Evolutionary conservation across 2,113 vertebrate species (phyloP).

Genomic region (Chrysemys picta): DNA sequence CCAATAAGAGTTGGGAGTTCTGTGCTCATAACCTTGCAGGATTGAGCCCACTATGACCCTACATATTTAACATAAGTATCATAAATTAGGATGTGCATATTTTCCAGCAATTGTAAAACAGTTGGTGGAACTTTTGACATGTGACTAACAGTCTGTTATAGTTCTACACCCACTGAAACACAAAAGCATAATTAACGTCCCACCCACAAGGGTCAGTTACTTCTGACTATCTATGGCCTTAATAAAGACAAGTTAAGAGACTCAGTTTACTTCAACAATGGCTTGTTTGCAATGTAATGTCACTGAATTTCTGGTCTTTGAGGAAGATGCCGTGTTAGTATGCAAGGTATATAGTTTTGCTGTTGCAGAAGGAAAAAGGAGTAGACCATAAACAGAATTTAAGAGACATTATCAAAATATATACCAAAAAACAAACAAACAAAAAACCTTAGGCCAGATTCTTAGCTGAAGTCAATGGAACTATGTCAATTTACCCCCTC

Average conservation of each 20-base stretch:
- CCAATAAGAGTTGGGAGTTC: accelerated
- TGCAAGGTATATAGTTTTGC: background rate
- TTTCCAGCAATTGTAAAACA: conserved; percentile 63
- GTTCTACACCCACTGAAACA: conserved; percentile 61
- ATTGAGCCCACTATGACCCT: conserved; percentile 21
- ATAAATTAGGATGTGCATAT: conserved; percentile 58
- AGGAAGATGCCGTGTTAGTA: conserved; percentile 40
- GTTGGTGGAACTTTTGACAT: conserved; percentile 66
- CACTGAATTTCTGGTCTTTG: conserved; percentile 58
- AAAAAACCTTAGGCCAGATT: background rate
- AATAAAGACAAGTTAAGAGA: conserved; percentile 10
- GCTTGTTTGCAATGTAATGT: conserved; percentile 51
- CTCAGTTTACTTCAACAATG: conserved; percentile 54
- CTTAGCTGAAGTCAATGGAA: background rate
- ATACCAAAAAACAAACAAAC: no score
- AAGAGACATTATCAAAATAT: no score
- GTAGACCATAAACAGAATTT: no score
- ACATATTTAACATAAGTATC: conserved; percentile 35
- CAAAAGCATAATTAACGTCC: conserved; percentile 17
- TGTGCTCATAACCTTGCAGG: conserved; percentile 17
- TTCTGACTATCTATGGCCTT: conserved; percentile 51
- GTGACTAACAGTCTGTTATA: conserved; percentile 66
- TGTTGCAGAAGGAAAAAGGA: background rate
- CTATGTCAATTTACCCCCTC: background rate
- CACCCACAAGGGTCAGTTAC: conserved; percentile 54